Evolutionary conservation across 2,888 invertebrate species (phyloP), one percentile per base, ranked within the genome.

Genomic region (Zygothrica quintamaculata): DNA sequence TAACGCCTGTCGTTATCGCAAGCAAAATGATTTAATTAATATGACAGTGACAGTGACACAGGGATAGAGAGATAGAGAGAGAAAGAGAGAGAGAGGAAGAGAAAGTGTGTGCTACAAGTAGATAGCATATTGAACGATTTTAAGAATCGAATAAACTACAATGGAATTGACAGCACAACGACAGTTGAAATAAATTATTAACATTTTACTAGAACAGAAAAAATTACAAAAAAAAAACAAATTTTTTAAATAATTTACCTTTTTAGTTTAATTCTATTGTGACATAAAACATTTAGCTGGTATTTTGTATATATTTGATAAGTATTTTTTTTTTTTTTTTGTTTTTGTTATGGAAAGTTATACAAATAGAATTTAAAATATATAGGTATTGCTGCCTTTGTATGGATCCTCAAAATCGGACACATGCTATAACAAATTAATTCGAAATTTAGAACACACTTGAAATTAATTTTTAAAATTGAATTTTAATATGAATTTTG

Each of bases 331-430:
- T 36, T 55, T 34, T 46, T 29, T 9, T 29, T n/a, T 29, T 39
- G 60, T 39, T 50, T 44, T 59, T 58, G 77, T 65, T 72, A 69
- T 74, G 62, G 59, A 75, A 81, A 82, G 65, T 68, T 72, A 75
- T 58, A 69, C 73, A 82, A 69, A 77, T 65, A 67, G 64, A 79
- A 80, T 80, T 93, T 95, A 96, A 93, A 93, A 96, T 94, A 96
- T 96, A 94, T 96, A 96, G 90, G 96, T 96, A 94, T 96, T 95
- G 93, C 96, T 96, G 94, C 93, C 89, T 88, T 90, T 93, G 92
- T 93, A 92, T 84, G 91, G 93, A 92, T 93, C 92, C 92, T 93
- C 93, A 92, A 94, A 93, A 89, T 93, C 94, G 93, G 93, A 90
- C 72, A 94, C 94, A 92, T 94, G 94, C 94, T 94, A 93, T 92